Conservation (phyloP, 53 echinoderm and acorn worm genomes). For the Glandiceps talaboti region DNA sequence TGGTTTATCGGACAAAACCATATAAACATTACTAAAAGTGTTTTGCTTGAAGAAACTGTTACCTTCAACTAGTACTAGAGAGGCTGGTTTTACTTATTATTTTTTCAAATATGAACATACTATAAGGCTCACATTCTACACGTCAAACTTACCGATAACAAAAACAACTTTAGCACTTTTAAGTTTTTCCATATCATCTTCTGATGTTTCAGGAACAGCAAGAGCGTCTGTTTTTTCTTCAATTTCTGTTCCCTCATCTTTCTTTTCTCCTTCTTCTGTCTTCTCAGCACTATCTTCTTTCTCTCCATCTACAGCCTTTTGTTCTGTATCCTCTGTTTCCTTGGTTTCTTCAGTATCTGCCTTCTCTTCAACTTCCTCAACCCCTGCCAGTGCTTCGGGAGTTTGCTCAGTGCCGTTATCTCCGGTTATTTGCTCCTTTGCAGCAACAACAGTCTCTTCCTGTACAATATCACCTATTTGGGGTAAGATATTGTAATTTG, state of each 20-base stretch:
- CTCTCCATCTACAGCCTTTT: slow-evolving; percentile 3
- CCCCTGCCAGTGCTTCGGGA: background rate
- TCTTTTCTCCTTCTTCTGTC: background rate
- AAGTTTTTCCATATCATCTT: slow-evolving; percentile 15
- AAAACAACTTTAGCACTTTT: slow-evolving; percentile 73
- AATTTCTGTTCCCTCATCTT: background rate
- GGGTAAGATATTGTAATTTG: no score
- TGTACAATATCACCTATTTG: no score
- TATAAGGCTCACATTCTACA: no score
- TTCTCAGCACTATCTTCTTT: slow-evolving; percentile 5
- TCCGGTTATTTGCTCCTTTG: no score
- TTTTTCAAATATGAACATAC: no score
- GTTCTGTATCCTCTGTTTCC: background rate
- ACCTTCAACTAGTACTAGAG: no score
- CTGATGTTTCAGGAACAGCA: background rate
- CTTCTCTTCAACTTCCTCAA: background rate
- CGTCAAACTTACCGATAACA: slow-evolving; percentile 62
- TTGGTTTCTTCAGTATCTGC: background rate
- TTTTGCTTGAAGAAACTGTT: no score
- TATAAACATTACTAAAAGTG: no score
- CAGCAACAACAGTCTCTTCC: no score
- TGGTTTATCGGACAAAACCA: no score
- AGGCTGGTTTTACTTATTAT: no score
- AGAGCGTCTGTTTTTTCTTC: background rate
- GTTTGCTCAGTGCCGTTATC: no score